Evolutionary conservation across 2,888 invertebrate genomes (phyloP).

Genomic region (Nymphalis urticae): DNA sequence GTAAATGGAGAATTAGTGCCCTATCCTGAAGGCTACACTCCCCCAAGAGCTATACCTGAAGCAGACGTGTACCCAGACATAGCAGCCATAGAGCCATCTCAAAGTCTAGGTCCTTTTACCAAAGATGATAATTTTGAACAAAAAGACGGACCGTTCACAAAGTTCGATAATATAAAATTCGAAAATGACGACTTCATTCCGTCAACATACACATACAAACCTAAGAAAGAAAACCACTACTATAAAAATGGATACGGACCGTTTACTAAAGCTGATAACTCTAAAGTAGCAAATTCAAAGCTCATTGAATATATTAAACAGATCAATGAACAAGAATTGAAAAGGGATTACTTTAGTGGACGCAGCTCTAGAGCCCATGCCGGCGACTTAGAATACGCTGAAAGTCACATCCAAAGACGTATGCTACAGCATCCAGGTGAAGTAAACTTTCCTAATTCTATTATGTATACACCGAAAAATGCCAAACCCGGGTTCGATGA

Average conservation of each 20-base stretch:
- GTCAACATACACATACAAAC: constrained; percentile 64
- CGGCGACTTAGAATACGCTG: constrained; percentile 70
- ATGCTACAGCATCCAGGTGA: constrained; percentile 87
- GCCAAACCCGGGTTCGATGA: constrained; percentile 85
- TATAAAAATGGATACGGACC: constrained; percentile 81
- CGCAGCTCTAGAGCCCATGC: constrained; percentile 76
- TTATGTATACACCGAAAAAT: constrained; percentile 83
- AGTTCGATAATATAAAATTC: constrained; percentile 80
- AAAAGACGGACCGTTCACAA: constrained; percentile 82
- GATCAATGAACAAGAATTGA: constrained; percentile 84
- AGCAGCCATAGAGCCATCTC: constrained; percentile 54
- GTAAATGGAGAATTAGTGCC: constrained; percentile 91
- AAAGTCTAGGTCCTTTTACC: constrained; percentile 82
- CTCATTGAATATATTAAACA: constrained; percentile 85
- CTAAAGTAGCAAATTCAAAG: constrained; percentile 80
- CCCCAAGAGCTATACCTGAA: constrained; percentile 83
- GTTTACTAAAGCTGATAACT: constrained; percentile 84
- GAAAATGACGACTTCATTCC: constrained; percentile 62
- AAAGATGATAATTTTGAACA: constrained; percentile 83
- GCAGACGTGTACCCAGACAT: constrained; percentile 77
- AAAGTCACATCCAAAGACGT: constrained; percentile 85
- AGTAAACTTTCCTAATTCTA: constrained; percentile 84
- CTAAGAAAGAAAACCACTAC: constrained; percentile 71
- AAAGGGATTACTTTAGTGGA: constrained; percentile 82
- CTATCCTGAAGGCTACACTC: constrained; percentile 86